phyloP scores from a whole-genome alignment of 2,888 invertebrate species.

The Megalurothrips usitatus region DNA sequence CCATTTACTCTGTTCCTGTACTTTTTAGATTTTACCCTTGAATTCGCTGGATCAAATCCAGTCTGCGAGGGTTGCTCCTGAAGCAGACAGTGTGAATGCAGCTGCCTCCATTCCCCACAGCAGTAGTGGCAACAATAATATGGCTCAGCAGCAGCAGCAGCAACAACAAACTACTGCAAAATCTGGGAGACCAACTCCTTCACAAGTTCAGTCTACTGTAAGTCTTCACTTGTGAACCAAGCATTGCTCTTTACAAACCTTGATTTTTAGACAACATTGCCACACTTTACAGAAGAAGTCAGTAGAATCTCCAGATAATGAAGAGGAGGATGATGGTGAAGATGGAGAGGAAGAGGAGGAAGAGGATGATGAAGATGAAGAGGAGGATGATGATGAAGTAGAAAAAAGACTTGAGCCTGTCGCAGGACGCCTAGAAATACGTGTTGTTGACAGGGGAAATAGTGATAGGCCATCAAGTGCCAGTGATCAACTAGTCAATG shows the following conservation, averaged over 20 bases:
- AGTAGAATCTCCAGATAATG: background rate
- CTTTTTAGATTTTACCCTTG: background rate
- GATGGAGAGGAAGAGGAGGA: conserved; percentile 31
- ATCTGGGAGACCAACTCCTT: conserved; percentile 23
- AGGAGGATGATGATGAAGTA: conserved; percentile 32
- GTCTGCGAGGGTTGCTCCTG: background rate
- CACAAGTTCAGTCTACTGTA: conserved; percentile 6
- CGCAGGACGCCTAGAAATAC: conserved; percentile 76
- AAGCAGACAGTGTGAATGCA: too few species aligned
- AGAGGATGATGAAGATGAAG: conserved; percentile 33
- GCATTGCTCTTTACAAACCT: too few species aligned
- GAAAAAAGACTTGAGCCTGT: conserved; percentile 51
- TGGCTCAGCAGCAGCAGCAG: conserved; percentile 32
- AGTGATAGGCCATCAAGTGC: conserved; percentile 36
- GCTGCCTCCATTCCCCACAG: background rate
- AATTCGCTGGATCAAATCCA: background rate
- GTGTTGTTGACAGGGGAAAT: conserved; percentile 51
- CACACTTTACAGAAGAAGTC: background rate
- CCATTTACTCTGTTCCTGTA: background rate
- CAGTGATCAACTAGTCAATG: conserved; percentile 45
- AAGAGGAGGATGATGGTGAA: conserved; percentile 27
- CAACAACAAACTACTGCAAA: too few species aligned
- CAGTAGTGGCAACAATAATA: conserved; percentile 32
- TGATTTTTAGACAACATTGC: too few species aligned
- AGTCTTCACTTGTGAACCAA: background rate